Evolutionary conservation across 2,113 vertebrate species (phyloP).

Genomic region (Elaphurus davidianus): DNA sequence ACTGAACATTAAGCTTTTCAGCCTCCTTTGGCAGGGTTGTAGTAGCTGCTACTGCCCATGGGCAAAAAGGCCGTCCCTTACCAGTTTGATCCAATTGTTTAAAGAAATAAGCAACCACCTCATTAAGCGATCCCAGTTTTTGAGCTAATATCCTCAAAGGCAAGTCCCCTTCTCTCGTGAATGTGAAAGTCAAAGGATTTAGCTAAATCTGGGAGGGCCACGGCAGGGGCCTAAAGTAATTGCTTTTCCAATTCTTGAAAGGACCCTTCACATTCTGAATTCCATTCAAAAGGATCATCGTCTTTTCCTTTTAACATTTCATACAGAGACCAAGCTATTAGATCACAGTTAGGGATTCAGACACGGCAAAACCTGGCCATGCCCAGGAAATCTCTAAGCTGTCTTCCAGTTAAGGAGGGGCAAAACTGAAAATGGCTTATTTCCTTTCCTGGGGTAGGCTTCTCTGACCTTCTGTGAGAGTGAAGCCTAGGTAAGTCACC

Average conservation of each 20-base stretch:
- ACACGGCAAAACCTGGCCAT: not conserved
- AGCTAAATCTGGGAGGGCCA: not conserved
- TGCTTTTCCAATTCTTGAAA: not conserved
- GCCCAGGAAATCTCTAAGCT: not conserved
- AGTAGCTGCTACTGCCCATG: not conserved
- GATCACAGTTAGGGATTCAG: not conserved
- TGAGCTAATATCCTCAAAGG: not conserved
- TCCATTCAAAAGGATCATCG: not conserved
- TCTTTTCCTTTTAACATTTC: not conserved
- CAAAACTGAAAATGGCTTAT: not conserved
- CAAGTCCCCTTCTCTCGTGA: not conserved
- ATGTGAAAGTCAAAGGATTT: not conserved
- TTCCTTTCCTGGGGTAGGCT: not conserved
- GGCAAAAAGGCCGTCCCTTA: not conserved
- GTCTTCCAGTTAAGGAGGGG: not conserved
- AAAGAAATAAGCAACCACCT: not conserved
- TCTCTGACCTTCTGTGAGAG: not conserved
- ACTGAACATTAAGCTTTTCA: not conserved
- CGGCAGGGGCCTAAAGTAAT: not conserved
- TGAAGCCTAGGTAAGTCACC: not conserved
- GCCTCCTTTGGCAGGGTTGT: not conserved
- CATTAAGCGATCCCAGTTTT: not conserved
- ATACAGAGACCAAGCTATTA: not conserved
- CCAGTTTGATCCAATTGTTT: not conserved
- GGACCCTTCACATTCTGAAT: not conserved